A percentile compares a stretch with the other conserved stretches of the same genome.
phyloP scores from a whole-genome alignment of 2,113 vertebrate genomes.

The Sebastes fasciatus region DNA sequence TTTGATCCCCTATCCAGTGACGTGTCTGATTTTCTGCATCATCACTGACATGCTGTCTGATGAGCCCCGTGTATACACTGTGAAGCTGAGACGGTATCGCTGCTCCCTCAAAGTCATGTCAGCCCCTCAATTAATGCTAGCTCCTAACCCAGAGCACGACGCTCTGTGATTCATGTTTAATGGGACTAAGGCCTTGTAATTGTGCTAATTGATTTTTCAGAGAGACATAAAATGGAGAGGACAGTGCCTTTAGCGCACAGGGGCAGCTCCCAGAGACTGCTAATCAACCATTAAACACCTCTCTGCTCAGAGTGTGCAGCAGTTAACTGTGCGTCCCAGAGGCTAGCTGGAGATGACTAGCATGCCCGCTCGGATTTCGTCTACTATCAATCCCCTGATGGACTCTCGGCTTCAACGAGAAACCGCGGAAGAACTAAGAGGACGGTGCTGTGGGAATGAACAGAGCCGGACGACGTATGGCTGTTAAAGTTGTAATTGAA shows the following conservation, averaged over 20 bases:
- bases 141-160: conserved; percentile 6
- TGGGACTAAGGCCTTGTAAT: conserved; percentile 44
- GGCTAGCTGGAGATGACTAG: conserved; percentile 51
- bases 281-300: conserved; percentile 67
- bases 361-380: conserved; percentile 25
- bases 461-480: neutral
- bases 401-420: conserved; percentile 5
- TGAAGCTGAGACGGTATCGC: conserved; percentile 14
- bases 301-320: conserved; percentile 44
- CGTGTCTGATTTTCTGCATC: conserved; percentile 34
- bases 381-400: conserved; percentile 21
- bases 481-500: conserved; percentile 34
- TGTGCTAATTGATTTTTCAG: conserved; percentile 65
- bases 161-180: conserved; percentile 58
- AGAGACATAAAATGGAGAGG: conserved; percentile 43
- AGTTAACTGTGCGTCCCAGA: conserved; percentile 20
- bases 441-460: conserved; percentile 30
- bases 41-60: conserved; percentile 35
- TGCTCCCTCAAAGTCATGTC: conserved; percentile 44
- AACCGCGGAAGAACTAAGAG: neutral
- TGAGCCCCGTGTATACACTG: neutral
- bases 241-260: conserved; percentile 36
- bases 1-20: conserved; percentile 20
- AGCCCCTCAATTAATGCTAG: conserved; percentile 54
- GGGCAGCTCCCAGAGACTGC: conserved; percentile 39